These are phyloP conservation scores for Artemisiospiza belli DNA, from an alignment of 2,113 vertebrate species.

Conservation along the genomic window DNA sequence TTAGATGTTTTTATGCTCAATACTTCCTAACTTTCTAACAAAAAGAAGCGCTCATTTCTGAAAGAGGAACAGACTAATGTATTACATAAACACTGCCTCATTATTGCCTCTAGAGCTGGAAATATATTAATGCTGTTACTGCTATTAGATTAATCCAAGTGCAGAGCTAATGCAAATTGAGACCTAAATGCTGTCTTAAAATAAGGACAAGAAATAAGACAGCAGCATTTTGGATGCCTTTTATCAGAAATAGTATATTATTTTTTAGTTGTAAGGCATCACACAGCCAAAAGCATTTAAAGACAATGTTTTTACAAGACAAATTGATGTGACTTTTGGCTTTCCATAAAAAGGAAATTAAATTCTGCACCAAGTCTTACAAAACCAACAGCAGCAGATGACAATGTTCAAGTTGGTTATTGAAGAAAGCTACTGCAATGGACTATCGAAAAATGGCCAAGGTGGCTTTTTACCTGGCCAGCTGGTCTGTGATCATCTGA, in stretches of 20 bases:
- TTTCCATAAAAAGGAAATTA: not conserved
- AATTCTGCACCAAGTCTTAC: not conserved
- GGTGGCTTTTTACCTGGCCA: not conserved
- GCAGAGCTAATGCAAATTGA: conserved; percentile 35
- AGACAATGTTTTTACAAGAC: not conserved
- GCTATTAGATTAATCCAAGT: conserved; percentile 29
- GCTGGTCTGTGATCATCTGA: not conserved
- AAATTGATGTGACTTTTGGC: not conserved
- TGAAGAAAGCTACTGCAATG: not conserved
- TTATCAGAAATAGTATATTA: not conserved
- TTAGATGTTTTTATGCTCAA: not conserved
- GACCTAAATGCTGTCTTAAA: conserved; percentile 32
- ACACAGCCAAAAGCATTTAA: not conserved
- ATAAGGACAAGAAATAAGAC: conserved; percentile 1
- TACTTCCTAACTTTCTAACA: not conserved
- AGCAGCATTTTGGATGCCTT: not conserved
- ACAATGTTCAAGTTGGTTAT: not conserved
- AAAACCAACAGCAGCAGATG: not conserved
- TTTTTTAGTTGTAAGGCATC: not conserved
- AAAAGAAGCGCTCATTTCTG: not conserved
- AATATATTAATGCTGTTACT: not conserved
- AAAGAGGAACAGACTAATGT: not conserved
- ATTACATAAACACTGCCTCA: not conserved
- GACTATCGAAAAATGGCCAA: not conserved
- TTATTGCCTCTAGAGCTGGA: not conserved